Base-by-base conservation (phyloP, 2,888 invertebrate species). In the Tryphoninae sp. region DNA sequence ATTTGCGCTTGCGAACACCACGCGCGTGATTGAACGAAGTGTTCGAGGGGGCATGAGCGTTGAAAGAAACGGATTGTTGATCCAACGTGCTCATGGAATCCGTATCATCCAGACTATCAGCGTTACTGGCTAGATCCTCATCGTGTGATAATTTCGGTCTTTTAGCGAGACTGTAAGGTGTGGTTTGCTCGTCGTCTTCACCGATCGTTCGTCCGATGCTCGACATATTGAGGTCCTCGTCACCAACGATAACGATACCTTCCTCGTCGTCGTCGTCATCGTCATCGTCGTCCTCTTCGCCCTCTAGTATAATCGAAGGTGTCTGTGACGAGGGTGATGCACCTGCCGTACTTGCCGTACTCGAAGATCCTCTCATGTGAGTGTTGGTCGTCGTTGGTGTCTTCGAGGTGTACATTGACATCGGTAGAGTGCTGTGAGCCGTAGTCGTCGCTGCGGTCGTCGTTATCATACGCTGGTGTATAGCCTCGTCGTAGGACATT, bases 181-280 rank as follows among this genome's bases (percentile, higher is more conserved):
- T 95, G 1, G 95, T 95, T 88, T 95, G 95, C 85, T 91, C 92
- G 74, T 92, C 91, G 68, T 90, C 89, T 71, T 91, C 90, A 33
- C 86, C 86, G 8, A 88, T 86, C 7, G 89, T 84, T 49, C 86
- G 87, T 78, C 86, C 83, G 71, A 87, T 92, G 88, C 87, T 86
- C 0, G 89, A 87, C 22, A 87, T 75, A 75, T 88, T 88, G 33
- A 87, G 86, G n/a, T 83, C 94, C 74, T 93, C 93, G 7, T 94
- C 94, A n/a, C 95, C 95, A 49, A 96, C 96, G 0, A 96, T 96
- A 0, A 96, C 96, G 77, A 96, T 96, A 8, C 96, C 96, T 83
- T 96, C 96, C 72, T 96, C 95, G 62, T 82, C 82, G 19, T 82
- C 82, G 84, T 96, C 96, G 45, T 96, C 91, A 53, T 96, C 96